A percentile compares a stretch with the other conserved stretches of the same genome.
These are phyloP conservation scores for Microtus montanus DNA, from an alignment of 2,113 vertebrate genomes.

Conservation along the genomic window DNA sequence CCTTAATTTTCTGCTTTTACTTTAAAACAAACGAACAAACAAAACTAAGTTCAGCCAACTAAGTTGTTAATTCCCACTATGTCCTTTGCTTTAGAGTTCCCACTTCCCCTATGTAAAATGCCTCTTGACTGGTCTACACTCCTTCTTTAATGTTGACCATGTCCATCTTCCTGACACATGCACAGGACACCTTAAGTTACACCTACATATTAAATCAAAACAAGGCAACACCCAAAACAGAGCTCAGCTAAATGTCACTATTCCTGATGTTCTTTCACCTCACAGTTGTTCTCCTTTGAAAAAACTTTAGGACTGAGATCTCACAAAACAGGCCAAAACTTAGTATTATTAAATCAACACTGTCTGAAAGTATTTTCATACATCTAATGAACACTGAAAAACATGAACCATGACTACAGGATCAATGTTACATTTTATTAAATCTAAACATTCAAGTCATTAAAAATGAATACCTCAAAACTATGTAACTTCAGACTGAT, in stretches of 20 bases:
- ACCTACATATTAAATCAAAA: not conserved
- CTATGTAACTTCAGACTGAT: constrained; percentile 11
- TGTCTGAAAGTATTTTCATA: constrained; percentile 19
- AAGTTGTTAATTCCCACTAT: not conserved
- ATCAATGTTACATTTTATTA: constrained; percentile 37
- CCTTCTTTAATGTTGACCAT: not conserved
- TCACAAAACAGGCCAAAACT: constrained; percentile 37
- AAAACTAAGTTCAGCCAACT: not conserved
- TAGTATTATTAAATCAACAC: constrained; percentile 19
- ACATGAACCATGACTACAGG: not conserved
- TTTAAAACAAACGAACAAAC: not conserved
- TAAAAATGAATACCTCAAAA: constrained; percentile 44
- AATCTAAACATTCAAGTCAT: not conserved
- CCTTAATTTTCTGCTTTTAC: not conserved
- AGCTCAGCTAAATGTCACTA: not conserved
- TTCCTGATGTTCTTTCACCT: constrained; percentile 31
- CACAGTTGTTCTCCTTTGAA: not conserved
- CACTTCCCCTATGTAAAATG: constrained; percentile 26
- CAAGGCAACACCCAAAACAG: not conserved
- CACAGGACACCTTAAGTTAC: not conserved
- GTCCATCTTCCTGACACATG: too few species aligned
- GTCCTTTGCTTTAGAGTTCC: not conserved
- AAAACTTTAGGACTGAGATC: constrained; percentile 7
- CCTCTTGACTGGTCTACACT: not conserved
- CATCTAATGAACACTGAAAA: constrained; percentile 13